Base-by-base conservation (phyloP, 2,113 vertebrate genomes). In the Gallinago media region DNA sequence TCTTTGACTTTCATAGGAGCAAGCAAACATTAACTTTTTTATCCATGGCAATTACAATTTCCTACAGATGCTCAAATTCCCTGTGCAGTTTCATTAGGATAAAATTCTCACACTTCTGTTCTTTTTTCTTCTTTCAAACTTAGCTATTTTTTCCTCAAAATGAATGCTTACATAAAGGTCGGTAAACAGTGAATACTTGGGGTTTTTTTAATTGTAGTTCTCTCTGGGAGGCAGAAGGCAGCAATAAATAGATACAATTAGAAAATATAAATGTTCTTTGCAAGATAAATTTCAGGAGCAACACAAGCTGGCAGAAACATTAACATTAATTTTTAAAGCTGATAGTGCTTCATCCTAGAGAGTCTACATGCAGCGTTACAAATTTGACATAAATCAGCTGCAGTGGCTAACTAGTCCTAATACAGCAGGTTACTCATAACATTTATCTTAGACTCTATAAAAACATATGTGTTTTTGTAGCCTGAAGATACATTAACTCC, bases 231-330 rank as follows among this genome's bases (percentile, higher is more conserved):
- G 82, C 88, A 88, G 42, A 61, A 92, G 82, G 19, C 3, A 1
- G 73, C 62, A 94, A 92, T 93, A 87, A 91, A 92, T 79, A 89
- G 62, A 71, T 22, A 63, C 42, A 90, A 78, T 71, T 72, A 88
- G 65, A 89, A 85, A 90, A 94, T 26, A 93, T 47, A 88, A 88
- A 91, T 11, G 2, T 58, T 90, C 74, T 92, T 85, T 74, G 75
- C 25, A 84, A 90, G 85, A 92, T 15, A 54, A 83, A 93, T 84
- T 95, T 70, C 59, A 88, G 63, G 67, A 88, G 55, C 86, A 94
- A 71, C 42, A 67, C 11, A 83, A 72, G 29, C 42, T 92, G 82
- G 67, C 75, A 94, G 50, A 74, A 78, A 29, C 59, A 96, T n/a
- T 79, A 80, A 73, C 72, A 62, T 76, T 74, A 26, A 70, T 54